Conservation (phyloP, 2,888 invertebrate species). For the Torymus texanus region DNA sequence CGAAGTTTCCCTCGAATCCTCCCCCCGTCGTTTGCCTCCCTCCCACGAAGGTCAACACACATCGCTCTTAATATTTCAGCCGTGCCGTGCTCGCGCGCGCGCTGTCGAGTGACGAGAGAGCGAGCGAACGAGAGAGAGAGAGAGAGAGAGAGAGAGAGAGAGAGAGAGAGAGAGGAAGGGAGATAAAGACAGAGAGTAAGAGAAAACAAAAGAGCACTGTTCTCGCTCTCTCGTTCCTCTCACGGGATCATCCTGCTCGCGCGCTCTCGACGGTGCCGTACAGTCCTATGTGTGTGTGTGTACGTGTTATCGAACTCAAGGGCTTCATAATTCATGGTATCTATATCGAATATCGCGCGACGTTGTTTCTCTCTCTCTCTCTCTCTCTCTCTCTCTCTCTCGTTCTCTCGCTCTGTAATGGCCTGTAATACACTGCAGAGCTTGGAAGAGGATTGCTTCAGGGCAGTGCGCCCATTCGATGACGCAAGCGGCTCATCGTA, state of each 20-base stretch:
- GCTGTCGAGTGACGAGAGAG: not conserved
- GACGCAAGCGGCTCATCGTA: too few species aligned
- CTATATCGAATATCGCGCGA: constrained; percentile 26
- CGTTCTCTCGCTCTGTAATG: not conserved
- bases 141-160: too few species aligned
- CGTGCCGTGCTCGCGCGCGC: not conserved
- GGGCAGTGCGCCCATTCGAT: not conserved
- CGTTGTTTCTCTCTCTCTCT: not conserved
- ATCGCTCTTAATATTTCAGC: constrained; percentile 1
- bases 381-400: too few species aligned
- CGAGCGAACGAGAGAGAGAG: too few species aligned
- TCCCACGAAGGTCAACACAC: constrained; percentile 14
- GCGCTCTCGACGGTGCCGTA: not conserved
- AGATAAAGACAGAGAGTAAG: too few species aligned
- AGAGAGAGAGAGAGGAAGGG: too few species aligned
- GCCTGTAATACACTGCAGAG: too few species aligned
- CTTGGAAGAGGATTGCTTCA: constrained; percentile 1
- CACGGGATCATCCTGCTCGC: constrained; percentile 21
- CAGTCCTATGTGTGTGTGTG: too few species aligned
- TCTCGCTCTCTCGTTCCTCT: constrained; percentile 32
- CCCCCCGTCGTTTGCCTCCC: not conserved
- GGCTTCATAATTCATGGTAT: constrained; percentile 30
- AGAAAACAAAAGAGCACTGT: too few species aligned
- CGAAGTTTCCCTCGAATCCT: constrained; percentile 16
- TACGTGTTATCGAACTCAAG: too few species aligned